These are phyloP conservation scores for Actinia tenebrosa DNA, from an alignment of 64 coral and sea anemone genomes.

Conservation along the genomic window DNA sequence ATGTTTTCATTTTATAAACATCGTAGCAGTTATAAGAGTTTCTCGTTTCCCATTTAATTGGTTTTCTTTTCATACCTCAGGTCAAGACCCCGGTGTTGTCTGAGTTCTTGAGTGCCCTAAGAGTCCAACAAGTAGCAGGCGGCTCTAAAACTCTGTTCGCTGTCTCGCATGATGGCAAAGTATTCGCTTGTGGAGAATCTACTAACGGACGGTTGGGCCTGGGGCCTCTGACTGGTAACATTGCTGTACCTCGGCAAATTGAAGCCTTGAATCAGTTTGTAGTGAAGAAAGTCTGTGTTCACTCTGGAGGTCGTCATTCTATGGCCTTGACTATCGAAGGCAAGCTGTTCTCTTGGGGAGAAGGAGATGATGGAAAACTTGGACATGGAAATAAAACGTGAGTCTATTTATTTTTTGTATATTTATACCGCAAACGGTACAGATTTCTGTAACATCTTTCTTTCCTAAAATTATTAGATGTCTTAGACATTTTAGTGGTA, in stretches of 20 bases:
- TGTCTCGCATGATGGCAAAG: conserved; percentile 74
- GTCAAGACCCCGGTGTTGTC: conserved; percentile 78
- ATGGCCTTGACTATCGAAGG: conserved; percentile 91
- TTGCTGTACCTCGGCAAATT: conserved; percentile 66
- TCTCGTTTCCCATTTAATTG: neutral
- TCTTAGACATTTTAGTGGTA: too few species aligned
- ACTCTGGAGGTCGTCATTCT: conserved; percentile 87
- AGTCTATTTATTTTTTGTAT: neutral
- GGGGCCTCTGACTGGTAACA: conserved; percentile 71
- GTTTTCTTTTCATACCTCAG: conserved; percentile 19
- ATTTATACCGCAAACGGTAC: too few species aligned
- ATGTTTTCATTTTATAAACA: too few species aligned
- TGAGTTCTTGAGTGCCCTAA: conserved; percentile 57
- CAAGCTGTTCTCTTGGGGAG: conserved; percentile 95
- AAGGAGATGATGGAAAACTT: conserved; percentile 97
- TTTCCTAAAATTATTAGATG: neutral
- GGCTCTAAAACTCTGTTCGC: conserved; percentile 94
- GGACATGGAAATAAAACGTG: conserved; percentile 98
- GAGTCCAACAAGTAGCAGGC: conserved; percentile 74
- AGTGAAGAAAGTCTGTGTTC: conserved; percentile 79
- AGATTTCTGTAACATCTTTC: neutral
- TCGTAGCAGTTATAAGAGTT: too few species aligned
- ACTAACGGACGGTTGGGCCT: conserved; percentile 86
- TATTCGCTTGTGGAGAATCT: conserved; percentile 94
- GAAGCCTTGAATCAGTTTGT: conserved; percentile 59